A percentile compares a stretch with the other conserved stretches of the same genome.
phyloP scores from a whole-genome alignment of 1,140 invertebrate genomes.

The Prorops nasuta region DNA sequence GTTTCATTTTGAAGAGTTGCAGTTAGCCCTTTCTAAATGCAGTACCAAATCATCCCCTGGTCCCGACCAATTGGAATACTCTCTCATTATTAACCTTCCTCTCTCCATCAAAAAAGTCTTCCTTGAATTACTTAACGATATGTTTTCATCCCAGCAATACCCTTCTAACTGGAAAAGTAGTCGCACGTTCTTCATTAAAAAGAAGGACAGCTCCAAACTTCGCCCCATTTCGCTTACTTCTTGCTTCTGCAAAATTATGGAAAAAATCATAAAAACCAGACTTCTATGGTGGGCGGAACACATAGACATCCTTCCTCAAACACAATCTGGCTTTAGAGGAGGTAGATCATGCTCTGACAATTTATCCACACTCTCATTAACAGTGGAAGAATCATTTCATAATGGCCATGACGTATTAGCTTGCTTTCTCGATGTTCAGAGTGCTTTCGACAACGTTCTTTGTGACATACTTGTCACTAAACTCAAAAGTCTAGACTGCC shows the following conservation, averaged over 20 bases:
- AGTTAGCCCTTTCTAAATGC: neutral
- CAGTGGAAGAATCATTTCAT: constrained; percentile 1
- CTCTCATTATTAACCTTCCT: neutral
- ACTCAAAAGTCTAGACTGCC: constrained; percentile 1
- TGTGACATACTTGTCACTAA: constrained; percentile 8
- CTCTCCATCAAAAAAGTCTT: neutral
- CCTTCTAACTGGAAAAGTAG: constrained; percentile 5
- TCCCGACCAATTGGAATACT: constrained; percentile 3
- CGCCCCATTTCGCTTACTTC: constrained; percentile 25
- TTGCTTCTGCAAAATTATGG: constrained; percentile 17
- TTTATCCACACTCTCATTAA: constrained; percentile 5
- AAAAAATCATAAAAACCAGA: constrained; percentile 21
- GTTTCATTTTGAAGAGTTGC: neutral
- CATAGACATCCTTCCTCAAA: constrained; percentile 6
- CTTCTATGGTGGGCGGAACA: constrained; percentile 15
- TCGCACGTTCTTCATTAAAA: constrained; percentile 14
- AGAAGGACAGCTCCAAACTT: constrained; percentile 8
- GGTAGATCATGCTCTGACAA: constrained; percentile 12
- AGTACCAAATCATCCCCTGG: constrained; percentile 4
- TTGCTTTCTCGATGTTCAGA: constrained; percentile 21
- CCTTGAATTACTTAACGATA: constrained; percentile 3
- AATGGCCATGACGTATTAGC: constrained; percentile 3
- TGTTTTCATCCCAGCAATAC: neutral
- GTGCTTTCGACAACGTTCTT: constrained; percentile 21
- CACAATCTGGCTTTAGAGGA: constrained; percentile 21